Base-by-base conservation (phyloP, 2,113 vertebrate species). In the Alouatta palliata region DNA sequence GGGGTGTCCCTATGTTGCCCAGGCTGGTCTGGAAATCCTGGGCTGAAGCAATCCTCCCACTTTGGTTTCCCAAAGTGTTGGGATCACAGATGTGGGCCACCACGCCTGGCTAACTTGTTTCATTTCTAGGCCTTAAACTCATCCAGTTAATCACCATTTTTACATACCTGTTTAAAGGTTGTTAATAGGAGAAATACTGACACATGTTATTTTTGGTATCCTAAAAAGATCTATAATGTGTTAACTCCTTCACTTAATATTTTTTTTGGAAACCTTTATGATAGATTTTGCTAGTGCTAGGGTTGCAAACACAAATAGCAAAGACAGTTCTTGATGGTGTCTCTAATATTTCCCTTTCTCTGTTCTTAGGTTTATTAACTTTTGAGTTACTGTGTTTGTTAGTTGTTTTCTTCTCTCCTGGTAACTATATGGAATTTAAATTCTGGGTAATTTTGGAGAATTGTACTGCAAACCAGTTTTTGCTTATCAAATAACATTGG, bases 111-210 rank as follows among this genome's bases (percentile, higher is more conserved):
- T 27, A 32, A 64, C 61, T 64, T 97, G 35, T 64, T 85, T 97
- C 54, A 97, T 81, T 45, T 86, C 87, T 94, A 93, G 87, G 61
- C 1, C 90, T 54, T 94, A 93, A 88, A 17, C 70, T 97, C 66
- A 75, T 56, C 49, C 11, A 94, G 2, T 17, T 54, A 95, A 71
- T 49, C 66, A 79, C 91, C 16, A 8, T 87, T 96, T 77, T 79
- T 66, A 43, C 30, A 58, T 96, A 52, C 37, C 49, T 95, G 37
- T 90, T 85, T 25, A 2, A 86, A 97, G 30, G 1, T 91, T 56
- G 43, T 47, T 97, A 76, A 91, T 94, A 79, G 21, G 19, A 40
- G 88, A 95, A 90, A 83, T 64, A 49, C 80, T 95, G 54, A 25
- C 19, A 45, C 66, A 75, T 32, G 37, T 45, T 61, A 54, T 49